A percentile compares a stretch with the other conserved stretches of the same genome.
These are phyloP conservation scores for Cryptotermes secundus DNA, from an alignment of 1,140 invertebrate genomes.

Conservation along the genomic window DNA sequence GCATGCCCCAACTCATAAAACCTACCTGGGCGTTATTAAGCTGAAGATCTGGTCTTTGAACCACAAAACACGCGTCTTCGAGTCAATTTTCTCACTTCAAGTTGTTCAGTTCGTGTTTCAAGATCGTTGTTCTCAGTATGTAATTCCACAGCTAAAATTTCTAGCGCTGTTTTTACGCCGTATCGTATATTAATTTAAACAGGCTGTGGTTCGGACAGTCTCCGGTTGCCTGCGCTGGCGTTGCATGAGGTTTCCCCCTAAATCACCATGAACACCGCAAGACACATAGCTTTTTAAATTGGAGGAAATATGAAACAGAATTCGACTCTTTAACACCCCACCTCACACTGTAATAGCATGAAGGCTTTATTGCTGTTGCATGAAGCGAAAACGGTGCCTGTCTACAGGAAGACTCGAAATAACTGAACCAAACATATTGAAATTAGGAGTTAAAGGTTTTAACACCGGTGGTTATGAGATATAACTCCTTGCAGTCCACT, in stretches of 20 bases:
- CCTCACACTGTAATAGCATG: background rate
- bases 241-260: background rate
- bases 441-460: no score
- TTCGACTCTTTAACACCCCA: background rate
- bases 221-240: background rate
- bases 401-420: background rate
- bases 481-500: no score
- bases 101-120: background rate
- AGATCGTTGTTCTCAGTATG: background rate
- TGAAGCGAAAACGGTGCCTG: background rate
- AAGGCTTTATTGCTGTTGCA: background rate
- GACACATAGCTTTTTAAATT: slow-evolving; percentile 6
- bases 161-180: background rate
- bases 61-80: background rate
- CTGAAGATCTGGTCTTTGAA: no score
- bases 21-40: no score
- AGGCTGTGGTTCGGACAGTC: background rate
- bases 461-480: no score
- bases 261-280: slow-evolving; percentile 4
- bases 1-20: no score
- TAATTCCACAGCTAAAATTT: slow-evolving; percentile 2
- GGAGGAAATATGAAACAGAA: background rate
- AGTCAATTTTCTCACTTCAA: background rate
- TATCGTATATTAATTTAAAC: background rate
- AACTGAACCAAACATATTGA: background rate